Evolutionary conservation across 2,797 vertebrate genomes (phyloP).

Genomic region (Danio kyathit): DNA sequence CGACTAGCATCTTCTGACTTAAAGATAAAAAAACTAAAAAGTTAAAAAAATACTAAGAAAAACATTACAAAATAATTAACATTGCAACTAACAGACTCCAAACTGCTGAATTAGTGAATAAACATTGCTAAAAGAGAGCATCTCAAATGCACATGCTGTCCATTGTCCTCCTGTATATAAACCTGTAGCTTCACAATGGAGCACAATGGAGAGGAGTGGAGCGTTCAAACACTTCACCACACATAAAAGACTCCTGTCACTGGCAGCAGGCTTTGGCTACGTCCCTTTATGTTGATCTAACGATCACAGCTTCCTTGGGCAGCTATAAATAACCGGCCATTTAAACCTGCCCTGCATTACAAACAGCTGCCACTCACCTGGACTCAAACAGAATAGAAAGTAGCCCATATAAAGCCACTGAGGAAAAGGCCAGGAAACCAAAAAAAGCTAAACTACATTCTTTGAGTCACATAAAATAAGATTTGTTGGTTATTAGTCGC

Average conservation of each 20-base stretch:
- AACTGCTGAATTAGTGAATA: not conserved
- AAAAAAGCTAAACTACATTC: not conserved
- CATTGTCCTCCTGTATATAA: not conserved
- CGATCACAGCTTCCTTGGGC: conserved; percentile 62
- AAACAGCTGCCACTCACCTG: conserved; percentile 35
- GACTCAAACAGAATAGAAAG: conserved; percentile 19
- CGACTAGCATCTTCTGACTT: not conserved
- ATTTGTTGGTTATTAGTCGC: not conserved
- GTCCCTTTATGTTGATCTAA: conserved; percentile 63
- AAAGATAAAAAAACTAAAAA: not conserved
- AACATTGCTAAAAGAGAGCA: not conserved
- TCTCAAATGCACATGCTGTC: not conserved
- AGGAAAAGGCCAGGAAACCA: not conserved
- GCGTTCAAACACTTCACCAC: conserved; percentile 17
- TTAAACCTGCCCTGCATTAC: conserved; percentile 69
- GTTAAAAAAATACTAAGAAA: not conserved
- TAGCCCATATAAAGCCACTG: not conserved
- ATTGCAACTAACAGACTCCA: not conserved
- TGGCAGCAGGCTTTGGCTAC: conserved; percentile 27
- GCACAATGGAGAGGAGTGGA: conserved; percentile 18
- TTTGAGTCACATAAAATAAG: not conserved
- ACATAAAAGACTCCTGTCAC: conserved; percentile 35
- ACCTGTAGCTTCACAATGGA: not conserved
- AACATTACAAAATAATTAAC: not conserved
- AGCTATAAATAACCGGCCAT: conserved; percentile 77